These are phyloP conservation scores for Embiotoca jacksoni DNA, from an alignment of 2,113 vertebrate species.

Conservation along the genomic window DNA sequence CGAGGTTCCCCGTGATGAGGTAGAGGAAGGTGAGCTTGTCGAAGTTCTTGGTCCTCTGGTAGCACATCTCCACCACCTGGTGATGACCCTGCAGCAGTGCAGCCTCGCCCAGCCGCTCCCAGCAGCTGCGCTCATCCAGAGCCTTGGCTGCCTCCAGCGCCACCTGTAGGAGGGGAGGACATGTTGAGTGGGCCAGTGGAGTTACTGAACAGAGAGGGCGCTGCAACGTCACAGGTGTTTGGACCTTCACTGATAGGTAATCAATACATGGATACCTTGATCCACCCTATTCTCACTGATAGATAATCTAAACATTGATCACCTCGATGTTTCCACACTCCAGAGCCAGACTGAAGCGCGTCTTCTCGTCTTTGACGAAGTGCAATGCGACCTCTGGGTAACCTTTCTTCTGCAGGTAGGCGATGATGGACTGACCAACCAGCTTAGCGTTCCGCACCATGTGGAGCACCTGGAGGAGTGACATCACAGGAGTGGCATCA, in stretches of 20 bases:
- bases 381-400: conserved; percentile 97
- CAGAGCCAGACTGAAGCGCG: conserved; percentile 94
- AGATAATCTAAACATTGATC: not conserved
- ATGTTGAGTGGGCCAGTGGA: too few relatives aligned
- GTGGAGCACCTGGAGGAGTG: conserved; percentile 90
- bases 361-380: conserved; percentile 98
- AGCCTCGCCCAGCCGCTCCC: conserved; percentile 96
- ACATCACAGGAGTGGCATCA: not conserved
- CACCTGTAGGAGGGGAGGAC: conserved; percentile 78
- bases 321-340: conserved; percentile 96
- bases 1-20: conserved; percentile 96
- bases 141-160: conserved; percentile 96
- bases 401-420: conserved; percentile 97
- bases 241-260: too few relatives aligned
- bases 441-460: conserved; percentile 98
- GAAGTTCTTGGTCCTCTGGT: conserved; percentile 98
- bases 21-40: conserved; percentile 98
- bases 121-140: conserved; percentile 94
- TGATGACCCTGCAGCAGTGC: conserved; percentile 96
- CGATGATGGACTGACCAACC: conserved; percentile 98
- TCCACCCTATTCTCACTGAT: fast-evolving
- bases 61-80: conserved; percentile 99
- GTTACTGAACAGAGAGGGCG: too few relatives aligned
- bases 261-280: not conserved
- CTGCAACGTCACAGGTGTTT: too few relatives aligned